These are phyloP conservation scores for Adelognathus sp. DNA, from an alignment of 2,888 invertebrate species.

Conservation along the genomic window DNA sequence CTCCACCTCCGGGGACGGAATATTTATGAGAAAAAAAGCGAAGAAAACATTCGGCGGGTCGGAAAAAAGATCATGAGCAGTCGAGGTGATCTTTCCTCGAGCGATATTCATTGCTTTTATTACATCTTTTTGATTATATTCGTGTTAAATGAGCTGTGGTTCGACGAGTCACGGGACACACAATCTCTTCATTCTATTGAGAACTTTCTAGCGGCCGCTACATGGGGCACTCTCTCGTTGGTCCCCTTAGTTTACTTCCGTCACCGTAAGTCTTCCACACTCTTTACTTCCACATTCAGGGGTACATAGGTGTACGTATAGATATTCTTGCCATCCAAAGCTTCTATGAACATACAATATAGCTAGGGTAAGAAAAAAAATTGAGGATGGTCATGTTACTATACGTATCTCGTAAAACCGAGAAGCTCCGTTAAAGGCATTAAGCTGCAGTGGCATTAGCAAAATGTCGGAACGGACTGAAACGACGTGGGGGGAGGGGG, in stretches of 20 bases:
- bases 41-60: neutral
- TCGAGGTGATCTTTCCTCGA: constrained; percentile 33
- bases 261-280: neutral
- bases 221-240: neutral
- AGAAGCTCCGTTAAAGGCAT: constrained; percentile 67
- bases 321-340: constrained; percentile 11
- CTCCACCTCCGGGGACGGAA: constrained; percentile 23
- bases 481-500: constrained; percentile 57
- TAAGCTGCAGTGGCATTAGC: constrained; percentile 74
- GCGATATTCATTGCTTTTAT: constrained; percentile 40
- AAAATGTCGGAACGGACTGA: constrained; percentile 73
- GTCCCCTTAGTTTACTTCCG: neutral
- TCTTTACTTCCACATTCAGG: neutral
- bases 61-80: constrained; percentile 3
- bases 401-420: constrained; percentile 73
- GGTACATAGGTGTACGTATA: constrained; percentile 17
- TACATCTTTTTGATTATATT: constrained; percentile 22
- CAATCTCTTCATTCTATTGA: neutral
- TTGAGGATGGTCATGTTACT: constrained; percentile 32
- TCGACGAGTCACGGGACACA: constrained; percentile 31
- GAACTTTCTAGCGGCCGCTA: neutral
- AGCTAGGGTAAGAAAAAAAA: constrained; percentile 15
- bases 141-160: constrained; percentile 13
- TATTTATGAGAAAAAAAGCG: constrained; percentile 28
- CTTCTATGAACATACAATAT: constrained; percentile 10